These are phyloP conservation scores for Shinisaurus crocodilurus DNA, from an alignment of 2,113 vertebrate species.

Conservation along the genomic window DNA sequence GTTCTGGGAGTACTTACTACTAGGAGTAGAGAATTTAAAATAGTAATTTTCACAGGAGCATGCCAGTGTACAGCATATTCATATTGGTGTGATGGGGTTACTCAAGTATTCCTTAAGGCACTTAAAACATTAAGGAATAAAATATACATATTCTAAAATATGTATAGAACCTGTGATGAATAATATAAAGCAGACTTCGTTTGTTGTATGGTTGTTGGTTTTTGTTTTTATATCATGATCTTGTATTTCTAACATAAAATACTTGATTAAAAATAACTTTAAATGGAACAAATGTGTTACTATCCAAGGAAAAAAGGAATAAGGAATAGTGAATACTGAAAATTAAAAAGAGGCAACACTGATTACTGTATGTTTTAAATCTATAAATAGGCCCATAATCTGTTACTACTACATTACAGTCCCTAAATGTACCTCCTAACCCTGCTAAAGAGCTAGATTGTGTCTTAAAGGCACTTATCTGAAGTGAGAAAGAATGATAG, in stretches of 20 bases:
- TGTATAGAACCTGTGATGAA: neutral
- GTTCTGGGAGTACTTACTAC: neutral
- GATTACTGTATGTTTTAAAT: neutral
- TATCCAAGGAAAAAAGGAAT: neutral
- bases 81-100: neutral
- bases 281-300: slow-evolving; percentile 29
- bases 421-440: neutral
- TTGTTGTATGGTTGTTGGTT: neutral
- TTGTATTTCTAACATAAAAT: neutral
- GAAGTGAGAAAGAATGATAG: neutral
- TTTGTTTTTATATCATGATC: neutral
- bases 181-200: neutral
- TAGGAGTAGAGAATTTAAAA: slow-evolving; percentile 15
- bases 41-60: neutral
- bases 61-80: neutral
- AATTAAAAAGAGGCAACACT: neutral
- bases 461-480: neutral
- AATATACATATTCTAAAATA: neutral
- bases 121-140: slow-evolving; percentile 34
- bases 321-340: slow-evolving; percentile 1
- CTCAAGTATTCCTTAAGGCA: neutral
- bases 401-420: neutral
- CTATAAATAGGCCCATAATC: neutral
- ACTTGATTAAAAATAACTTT: neutral
- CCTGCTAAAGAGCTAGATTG: neutral